phyloP scores from a whole-genome alignment of 2,888 invertebrate genomes.

The Adelognathus sp. region DNA sequence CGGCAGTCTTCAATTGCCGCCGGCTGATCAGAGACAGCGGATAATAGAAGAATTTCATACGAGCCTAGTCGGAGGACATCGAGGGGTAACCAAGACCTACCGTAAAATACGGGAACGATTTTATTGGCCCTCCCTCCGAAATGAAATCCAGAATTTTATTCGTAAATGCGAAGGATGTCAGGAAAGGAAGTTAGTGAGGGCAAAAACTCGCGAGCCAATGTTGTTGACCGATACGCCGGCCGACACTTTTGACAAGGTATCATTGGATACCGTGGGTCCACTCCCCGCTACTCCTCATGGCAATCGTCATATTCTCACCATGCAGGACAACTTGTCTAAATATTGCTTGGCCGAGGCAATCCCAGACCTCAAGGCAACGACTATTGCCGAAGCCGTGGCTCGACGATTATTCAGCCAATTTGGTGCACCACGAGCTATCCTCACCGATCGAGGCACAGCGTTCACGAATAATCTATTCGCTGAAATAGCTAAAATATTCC shows the following conservation, averaged over 20 bases:
- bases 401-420: conserved; percentile 5
- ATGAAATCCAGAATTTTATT: conserved; percentile 51
- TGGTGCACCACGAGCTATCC: conserved; percentile 32
- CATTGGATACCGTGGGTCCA: conserved; percentile 43
- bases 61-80: conserved; percentile 53
- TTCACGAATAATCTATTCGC: conserved; percentile 37
- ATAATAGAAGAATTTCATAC: conserved; percentile 53
- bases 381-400: conserved; percentile 40
- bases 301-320: conserved; percentile 45
- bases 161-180: conserved; percentile 54
- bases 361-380: conserved; percentile 17
- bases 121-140: conserved; percentile 54
- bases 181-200: conserved; percentile 52
- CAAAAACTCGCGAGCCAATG: conserved; percentile 54
- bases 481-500: conserved; percentile 39
- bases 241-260: conserved; percentile 53
- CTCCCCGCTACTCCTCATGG: conserved; percentile 29
- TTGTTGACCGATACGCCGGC: conserved; percentile 54
- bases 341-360: conserved; percentile 48
- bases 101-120: conserved; percentile 39
- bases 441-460: conserved; percentile 24
- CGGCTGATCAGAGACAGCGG: too few relatives aligned
- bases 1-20: too few relatives aligned
- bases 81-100: conserved; percentile 54
- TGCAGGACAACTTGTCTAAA: conserved; percentile 55